A percentile compares a stretch with the other conserved stretches of the same genome.
Evolutionary conservation across 1,140 invertebrate species (phyloP).

Genomic region (Acromyrmex charruanus): DNA sequence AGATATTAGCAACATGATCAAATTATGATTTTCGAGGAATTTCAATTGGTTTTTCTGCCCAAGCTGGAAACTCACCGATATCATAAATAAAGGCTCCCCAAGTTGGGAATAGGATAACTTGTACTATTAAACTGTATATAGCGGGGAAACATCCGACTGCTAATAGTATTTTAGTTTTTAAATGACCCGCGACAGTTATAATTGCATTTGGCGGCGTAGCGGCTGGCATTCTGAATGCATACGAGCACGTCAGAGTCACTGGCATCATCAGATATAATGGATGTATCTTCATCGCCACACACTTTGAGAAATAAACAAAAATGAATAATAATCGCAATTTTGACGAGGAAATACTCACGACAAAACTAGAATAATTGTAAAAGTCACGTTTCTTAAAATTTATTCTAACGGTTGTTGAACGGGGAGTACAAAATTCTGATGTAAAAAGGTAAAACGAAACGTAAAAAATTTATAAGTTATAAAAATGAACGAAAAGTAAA

Average conservation of each 20-base stretch:
- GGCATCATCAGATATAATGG: conserved; percentile 96
- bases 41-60: conserved; percentile 72
- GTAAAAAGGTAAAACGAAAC: not conserved
- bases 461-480: too few relatives aligned
- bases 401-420: not conserved
- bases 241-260: conserved; percentile 92
- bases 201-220: conserved; percentile 96
- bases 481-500: not conserved
- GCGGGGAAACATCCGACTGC: conserved; percentile 82
- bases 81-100: conserved; percentile 86
- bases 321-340: not conserved
- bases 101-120: conserved; percentile 80
- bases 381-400: not conserved
- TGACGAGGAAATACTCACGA: not conserved
- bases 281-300: conserved; percentile 90
- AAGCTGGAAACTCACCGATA: conserved; percentile 85
- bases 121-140: conserved; percentile 79
- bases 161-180: conserved; percentile 91
- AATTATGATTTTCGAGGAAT: not conserved
- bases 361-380: not conserved
- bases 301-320: conserved; percentile 79
- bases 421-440: not conserved
- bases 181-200: conserved; percentile 91
- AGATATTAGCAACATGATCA: not conserved
- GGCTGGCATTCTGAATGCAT: conserved; percentile 91